A percentile compares a stretch with the other conserved stretches of the same genome.
Conservation (phyloP, 2,113 vertebrate genomes). For the Crotophaga sulcirostris region DNA sequence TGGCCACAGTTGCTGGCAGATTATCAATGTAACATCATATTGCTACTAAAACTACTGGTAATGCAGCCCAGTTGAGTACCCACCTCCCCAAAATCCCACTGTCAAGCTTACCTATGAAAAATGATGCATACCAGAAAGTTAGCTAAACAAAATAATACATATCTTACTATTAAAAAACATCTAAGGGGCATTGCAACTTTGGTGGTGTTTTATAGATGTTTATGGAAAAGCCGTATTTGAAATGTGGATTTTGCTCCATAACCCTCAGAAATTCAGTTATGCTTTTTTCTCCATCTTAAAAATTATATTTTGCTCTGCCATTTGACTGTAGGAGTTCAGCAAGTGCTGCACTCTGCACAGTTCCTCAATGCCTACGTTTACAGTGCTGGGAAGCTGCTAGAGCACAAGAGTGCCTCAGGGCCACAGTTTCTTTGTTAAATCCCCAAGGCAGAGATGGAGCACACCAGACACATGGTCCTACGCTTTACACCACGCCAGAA, state of each 20-base stretch:
- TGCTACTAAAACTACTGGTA: background rate
- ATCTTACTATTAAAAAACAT: background rate
- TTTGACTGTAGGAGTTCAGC: background rate
- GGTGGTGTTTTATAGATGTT: background rate
- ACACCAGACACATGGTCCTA: background rate
- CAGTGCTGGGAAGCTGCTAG: background rate
- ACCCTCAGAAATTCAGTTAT: background rate
- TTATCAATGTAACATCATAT: background rate
- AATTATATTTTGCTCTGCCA: background rate
- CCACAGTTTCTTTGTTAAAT: background rate
- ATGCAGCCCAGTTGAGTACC: background rate
- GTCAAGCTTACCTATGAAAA: background rate
- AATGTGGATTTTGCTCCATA: background rate
- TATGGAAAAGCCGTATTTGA: background rate
- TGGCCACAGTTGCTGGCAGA: background rate
- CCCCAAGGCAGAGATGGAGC: background rate
- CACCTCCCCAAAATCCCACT: background rate
- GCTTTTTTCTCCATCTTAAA: background rate
- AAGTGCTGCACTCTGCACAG: background rate
- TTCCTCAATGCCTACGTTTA: background rate
- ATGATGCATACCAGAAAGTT: background rate
- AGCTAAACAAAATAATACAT: background rate
- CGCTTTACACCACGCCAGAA: background rate
- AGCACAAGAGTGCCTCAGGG: background rate
- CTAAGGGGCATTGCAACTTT: background rate